Evolutionary conservation across 2,888 invertebrate genomes (phyloP), one percentile per base, ranked within the genome.

Genomic region (Drosophila trichaetosa): DNA sequence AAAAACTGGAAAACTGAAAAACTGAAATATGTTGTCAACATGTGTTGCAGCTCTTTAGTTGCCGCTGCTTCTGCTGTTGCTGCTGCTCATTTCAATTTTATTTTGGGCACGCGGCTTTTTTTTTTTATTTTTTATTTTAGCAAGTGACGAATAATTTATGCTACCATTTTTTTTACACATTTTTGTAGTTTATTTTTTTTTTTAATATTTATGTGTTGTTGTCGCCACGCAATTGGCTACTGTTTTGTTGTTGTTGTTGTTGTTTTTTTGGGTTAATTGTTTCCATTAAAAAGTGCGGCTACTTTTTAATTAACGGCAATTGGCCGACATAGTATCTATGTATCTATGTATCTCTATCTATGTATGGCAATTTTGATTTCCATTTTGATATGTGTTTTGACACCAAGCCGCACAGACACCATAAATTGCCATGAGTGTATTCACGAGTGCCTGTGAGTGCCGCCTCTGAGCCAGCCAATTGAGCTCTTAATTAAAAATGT

Each of bases 181-280:
- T 72, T 57, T 54, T 64, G 49, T 63, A 62, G 34, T 57, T 52
- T 48, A 21, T n/a, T 63, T 69, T 49, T 57, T 59, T 62, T 62
- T 65, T 67, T 64, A 46, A 65, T 63, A 79, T 83, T 74, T 75
- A 67, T 82, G 60, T 69, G 69, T 57, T 72, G 73, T 61, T 72
- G 73, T 76, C 64, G 79, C 66, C 85, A 81, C 73, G 79, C 85
- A 87, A 88, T 87, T 86, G 89, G 33, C 76, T 71, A 69, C 46
- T 46, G 16, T 16, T 21, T 6, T 46, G 13, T 16, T 42, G 2
- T 40, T n/a, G 5, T 5, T 13, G 1, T 11, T n/a, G 8, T 6
- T 31, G n/a, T 7, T 36, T 89, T 90, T 90, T 87, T 86, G 82
- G 90, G 90, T 88, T 90, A 88, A 90, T 88, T 90, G 88, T 88